A percentile compares a stretch with the other conserved stretches of the same genome.
Conservation (phyloP, 2,888 invertebrate genomes). For the Drosophila paranaensis region DNA sequence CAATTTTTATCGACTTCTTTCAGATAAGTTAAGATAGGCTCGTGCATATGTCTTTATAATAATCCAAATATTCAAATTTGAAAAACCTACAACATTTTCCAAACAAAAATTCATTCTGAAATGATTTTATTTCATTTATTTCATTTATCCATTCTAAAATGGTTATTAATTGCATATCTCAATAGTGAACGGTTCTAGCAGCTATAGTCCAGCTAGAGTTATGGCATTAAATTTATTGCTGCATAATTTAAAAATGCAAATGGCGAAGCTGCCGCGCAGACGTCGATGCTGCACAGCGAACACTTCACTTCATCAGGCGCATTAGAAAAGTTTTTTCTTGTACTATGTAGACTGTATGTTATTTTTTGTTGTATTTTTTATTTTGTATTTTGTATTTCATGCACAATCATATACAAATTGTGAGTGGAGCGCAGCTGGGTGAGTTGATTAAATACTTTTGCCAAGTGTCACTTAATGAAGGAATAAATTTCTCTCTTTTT, state of each 20-base stretch:
- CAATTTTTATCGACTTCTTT: no score
- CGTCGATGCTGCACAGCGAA: neutral
- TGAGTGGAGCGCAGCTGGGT: constrained; percentile 16
- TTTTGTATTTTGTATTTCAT: constrained; percentile 1
- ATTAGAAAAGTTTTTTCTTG: constrained; percentile 53
- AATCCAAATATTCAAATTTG: no score
- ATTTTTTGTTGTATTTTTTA: neutral
- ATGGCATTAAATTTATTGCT: constrained; percentile 43
- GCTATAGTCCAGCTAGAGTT: neutral
- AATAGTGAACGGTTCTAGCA: neutral
- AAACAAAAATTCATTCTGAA: no score
- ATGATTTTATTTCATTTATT: no score
- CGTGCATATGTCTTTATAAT: no score
- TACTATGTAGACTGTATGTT: constrained; percentile 51
- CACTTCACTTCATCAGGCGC: constrained; percentile 54
- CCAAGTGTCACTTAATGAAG: constrained; percentile 41
- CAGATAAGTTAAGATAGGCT: no score
- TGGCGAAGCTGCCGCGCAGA: constrained; percentile 33
- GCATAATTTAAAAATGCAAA: constrained; percentile 66
- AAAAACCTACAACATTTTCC: no score
- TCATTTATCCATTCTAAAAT: no score
- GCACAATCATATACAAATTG: constrained; percentile 64
- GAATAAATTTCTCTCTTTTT: constrained; percentile 16
- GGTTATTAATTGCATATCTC: no score
- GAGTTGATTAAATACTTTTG: constrained; percentile 68